A percentile compares a stretch with the other conserved stretches of the same genome.
Evolutionary conservation across 2,113 vertebrate species (phyloP).

Genomic region (Hylia prasina): DNA sequence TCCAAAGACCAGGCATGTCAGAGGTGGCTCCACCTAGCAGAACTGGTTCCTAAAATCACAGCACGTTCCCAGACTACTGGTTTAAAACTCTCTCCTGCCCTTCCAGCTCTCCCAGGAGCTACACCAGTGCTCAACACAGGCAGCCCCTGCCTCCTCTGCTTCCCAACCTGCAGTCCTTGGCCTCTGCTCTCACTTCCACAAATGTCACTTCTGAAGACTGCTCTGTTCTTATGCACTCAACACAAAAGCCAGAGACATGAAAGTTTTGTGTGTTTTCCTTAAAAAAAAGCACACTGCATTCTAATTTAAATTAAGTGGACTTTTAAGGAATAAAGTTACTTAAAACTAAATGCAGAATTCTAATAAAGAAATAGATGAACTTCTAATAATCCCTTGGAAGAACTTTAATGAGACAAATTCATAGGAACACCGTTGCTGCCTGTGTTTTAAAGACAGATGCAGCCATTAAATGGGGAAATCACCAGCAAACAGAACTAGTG

Average conservation of each 20-base stretch:
- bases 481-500: background rate
- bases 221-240: background rate
- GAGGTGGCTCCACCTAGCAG: background rate
- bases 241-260: background rate
- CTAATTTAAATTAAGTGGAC: background rate
- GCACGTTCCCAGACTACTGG: background rate
- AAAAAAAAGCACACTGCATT: background rate
- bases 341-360: background rate
- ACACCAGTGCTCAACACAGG: background rate
- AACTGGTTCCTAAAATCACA: constrained; percentile 34
- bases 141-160: background rate
- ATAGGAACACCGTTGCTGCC: background rate
- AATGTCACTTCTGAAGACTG: background rate
- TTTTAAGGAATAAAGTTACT: background rate
- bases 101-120: background rate
- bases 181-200: background rate
- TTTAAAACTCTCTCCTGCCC: background rate
- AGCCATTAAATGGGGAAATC: background rate
- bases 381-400: background rate
- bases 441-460: background rate
- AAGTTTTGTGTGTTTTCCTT: background rate
- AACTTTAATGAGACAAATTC: background rate
- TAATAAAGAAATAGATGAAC: background rate
- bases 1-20: background rate
- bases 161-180: background rate